A percentile compares a stretch with the other conserved stretches of the same genome.
phyloP scores from a whole-genome alignment of 2,113 vertebrate species.

The Etheostoma cragini region DNA sequence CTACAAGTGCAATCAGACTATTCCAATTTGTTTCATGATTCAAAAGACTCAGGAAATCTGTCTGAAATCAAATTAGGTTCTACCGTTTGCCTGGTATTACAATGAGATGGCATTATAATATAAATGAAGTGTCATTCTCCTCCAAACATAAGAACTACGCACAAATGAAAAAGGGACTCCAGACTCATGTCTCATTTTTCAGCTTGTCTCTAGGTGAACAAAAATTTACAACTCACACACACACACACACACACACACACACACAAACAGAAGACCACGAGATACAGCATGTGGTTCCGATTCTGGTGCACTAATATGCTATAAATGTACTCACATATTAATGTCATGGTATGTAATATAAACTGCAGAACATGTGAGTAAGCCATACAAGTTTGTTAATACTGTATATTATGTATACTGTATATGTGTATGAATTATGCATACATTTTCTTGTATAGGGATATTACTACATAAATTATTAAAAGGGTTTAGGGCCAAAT shows the following conservation, averaged over 20 bases:
- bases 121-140: conserved; percentile 6
- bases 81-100: background rate
- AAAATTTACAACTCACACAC: background rate
- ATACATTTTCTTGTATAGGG: conserved; percentile 32
- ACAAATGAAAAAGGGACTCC: background rate
- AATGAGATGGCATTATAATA: conserved; percentile 1
- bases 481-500: conserved; percentile 36
- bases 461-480: conserved; percentile 62
- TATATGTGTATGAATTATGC: conserved; percentile 47
- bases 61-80: background rate
- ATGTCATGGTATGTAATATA: conserved; percentile 6
- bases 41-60: background rate
- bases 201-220: background rate
- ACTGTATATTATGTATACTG: too few species aligned
- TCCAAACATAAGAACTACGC: background rate
- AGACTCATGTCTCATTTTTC: background rate
- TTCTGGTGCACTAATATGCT: background rate
- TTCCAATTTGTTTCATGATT: background rate
- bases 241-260: too few species aligned
- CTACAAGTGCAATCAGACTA: background rate
- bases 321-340: background rate
- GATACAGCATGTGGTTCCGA: background rate
- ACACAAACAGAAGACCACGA: too few species aligned
- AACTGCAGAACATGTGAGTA: background rate
- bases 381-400: background rate